phyloP scores from a whole-genome alignment of 2,113 vertebrate species.

The Thomomys bottae region DNA sequence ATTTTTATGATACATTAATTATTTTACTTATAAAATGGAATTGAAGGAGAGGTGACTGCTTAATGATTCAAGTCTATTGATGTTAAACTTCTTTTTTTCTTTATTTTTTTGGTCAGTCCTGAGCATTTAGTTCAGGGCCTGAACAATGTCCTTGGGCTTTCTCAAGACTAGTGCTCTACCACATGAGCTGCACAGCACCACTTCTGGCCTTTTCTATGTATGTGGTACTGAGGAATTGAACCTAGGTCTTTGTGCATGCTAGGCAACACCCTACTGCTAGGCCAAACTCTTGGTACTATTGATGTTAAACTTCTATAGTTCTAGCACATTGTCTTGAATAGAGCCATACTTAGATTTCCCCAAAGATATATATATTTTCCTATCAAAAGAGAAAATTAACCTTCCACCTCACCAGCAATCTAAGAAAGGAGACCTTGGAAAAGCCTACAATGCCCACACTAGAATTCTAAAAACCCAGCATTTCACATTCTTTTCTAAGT shows the following conservation, averaged over 20 bases:
- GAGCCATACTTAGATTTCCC: not conserved
- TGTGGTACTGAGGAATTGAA: too few relatives aligned
- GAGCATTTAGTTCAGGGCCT: too few relatives aligned
- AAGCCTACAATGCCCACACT: not conserved
- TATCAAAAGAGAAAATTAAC: not conserved
- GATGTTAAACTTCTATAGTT: not conserved
- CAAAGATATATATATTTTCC: not conserved
- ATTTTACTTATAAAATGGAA: conserved; percentile 6
- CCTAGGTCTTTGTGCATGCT: too few relatives aligned
- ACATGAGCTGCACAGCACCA: too few relatives aligned
- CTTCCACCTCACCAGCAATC: not conserved
- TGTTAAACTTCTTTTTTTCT: conserved; percentile 49
- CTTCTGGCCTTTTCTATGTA: too few relatives aligned
- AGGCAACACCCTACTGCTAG: too few relatives aligned
- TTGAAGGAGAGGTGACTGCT: not conserved
- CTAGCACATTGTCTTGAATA: not conserved
- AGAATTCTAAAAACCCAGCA: not conserved
- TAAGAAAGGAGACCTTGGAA: not conserved
- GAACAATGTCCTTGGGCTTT: too few relatives aligned
- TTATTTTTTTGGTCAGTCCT: too few relatives aligned
- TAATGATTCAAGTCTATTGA: not conserved
- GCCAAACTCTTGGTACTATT: too few relatives aligned
- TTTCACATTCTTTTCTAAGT: not conserved
- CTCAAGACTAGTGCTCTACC: too few relatives aligned
- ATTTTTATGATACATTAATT: not conserved